Evolutionary conservation across 2,888 invertebrate genomes (phyloP), one percentile per base, ranked within the genome.

Genomic region (Auanema sp.): DNA sequence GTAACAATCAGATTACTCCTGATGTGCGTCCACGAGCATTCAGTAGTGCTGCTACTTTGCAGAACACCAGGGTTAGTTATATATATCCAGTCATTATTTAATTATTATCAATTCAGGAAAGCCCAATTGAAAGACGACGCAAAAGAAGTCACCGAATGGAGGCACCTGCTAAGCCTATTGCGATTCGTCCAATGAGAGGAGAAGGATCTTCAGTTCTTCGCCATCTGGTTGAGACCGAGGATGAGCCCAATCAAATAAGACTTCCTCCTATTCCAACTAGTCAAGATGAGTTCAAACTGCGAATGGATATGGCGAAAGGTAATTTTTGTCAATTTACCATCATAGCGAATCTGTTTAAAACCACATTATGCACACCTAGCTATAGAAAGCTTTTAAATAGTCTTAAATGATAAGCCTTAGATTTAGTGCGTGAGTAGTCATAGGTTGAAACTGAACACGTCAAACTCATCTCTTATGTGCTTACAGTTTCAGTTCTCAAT

Each of bases 11-110:
- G 47, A 58, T 47, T 12, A n/a, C 33, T 23, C 47, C 56, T 23
- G 71, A 72, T 54, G 60, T 60, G 21, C 66, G 72, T n/a, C 72
- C 72, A n/a, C 49, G 72, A 21, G 72, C 72, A 23, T 72, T 68
- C 47, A 69, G 69, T 14, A 67, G 67, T 49, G 72, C 72, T n/a
- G 72, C 72, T 52, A 72, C 72, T 1, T 52, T 72, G 24, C 72
- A 72, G 58, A 63, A 69, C 25, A 40, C 50, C 11, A 65, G 63
- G 54, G 59, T 60, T 50, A 25, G 51, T 51, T 10, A 18, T 23
- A 4, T 40, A 41, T n/a, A n/a, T n/a, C n/a, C n/a, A n/a, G n/a
- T n/a, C 23, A n/a, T 55, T 6, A 16, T 40, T 33, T 10, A 4
- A 16, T 23, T 55, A 18, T 10, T 5, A 3, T 5, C 6, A 47